phyloP scores from a whole-genome alignment of 2,888 invertebrate genomes.

The Eupithecia insigniata region DNA sequence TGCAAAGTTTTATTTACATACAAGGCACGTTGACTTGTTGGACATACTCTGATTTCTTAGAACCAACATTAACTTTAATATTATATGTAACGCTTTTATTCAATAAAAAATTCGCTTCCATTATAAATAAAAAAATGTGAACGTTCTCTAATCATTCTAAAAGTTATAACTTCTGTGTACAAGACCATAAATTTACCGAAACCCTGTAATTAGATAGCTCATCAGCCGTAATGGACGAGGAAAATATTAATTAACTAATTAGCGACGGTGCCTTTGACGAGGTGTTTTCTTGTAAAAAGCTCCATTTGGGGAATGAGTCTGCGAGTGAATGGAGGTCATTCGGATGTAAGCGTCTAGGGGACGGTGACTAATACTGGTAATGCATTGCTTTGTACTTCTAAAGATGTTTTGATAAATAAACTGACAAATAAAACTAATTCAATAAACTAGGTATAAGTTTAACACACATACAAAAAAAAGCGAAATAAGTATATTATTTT shows the following conservation, averaged over 20 bases:
- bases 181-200: slow-evolving; percentile 15
- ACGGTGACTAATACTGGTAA: slow-evolving; percentile 29
- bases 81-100: background rate
- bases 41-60: background rate
- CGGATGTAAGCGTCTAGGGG: slow-evolving; percentile 62
- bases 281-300: slow-evolving; percentile 61
- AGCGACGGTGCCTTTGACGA: slow-evolving; percentile 32
- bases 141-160: slow-evolving; percentile 9
- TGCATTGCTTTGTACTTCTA: slow-evolving; percentile 20
- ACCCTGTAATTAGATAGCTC: slow-evolving; percentile 24
- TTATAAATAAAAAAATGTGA: no score
- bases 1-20: background rate
- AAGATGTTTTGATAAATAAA: background rate
- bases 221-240: slow-evolving; percentile 26
- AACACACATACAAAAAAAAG: background rate
- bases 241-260: slow-evolving; percentile 42
- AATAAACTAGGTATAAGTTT: background rate
- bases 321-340: slow-evolving; percentile 76
- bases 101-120: no score
- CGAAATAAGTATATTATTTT: background rate
- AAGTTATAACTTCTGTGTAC: slow-evolving; percentile 9
- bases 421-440: background rate
- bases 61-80: background rate
- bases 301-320: slow-evolving; percentile 82
- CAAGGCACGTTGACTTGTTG: background rate